Conservation (phyloP, 1,140 invertebrate species). For the Sminthurides bifidus region DNA sequence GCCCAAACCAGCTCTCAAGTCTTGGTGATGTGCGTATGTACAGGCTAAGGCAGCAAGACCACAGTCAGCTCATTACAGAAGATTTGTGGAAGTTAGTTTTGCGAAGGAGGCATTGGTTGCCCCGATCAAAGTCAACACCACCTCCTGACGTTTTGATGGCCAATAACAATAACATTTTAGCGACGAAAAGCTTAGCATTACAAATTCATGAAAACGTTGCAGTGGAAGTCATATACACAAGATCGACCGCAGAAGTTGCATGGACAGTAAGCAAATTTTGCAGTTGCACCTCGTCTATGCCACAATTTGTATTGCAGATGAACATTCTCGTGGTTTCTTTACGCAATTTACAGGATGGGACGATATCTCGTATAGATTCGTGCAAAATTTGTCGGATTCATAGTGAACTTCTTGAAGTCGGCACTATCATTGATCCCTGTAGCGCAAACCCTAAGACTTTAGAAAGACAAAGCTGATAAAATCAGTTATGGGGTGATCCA, state of each 20-base stretch:
- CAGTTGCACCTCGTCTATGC: not conserved
- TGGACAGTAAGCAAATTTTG: conserved; percentile 1
- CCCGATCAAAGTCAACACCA: not conserved
- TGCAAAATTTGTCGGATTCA: not conserved
- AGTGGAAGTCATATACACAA: conserved; percentile 2
- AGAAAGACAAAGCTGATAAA: too few species aligned
- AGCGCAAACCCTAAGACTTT: too few species aligned
- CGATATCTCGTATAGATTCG: conserved; percentile 2
- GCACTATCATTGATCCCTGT: not conserved
- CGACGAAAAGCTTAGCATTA: not conserved
- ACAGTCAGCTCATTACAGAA: not conserved
- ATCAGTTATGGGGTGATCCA: too few species aligned
- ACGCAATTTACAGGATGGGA: conserved; percentile 1
- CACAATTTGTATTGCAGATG: not conserved
- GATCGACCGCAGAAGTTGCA: conserved; percentile 2
- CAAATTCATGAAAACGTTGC: not conserved
- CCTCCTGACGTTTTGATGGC: not conserved
- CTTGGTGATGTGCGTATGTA: conserved; percentile 5
- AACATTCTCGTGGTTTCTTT: not conserved
- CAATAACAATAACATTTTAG: not conserved
- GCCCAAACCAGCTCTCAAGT: not conserved
- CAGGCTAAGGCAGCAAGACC: not conserved
- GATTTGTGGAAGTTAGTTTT: not conserved
- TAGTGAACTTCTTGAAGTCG: conserved; percentile 2
- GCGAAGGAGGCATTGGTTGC: not conserved